phyloP scores from a whole-genome alignment of 53 echinoderm and acorn worm species.

The Crossaster papposus region DNA sequence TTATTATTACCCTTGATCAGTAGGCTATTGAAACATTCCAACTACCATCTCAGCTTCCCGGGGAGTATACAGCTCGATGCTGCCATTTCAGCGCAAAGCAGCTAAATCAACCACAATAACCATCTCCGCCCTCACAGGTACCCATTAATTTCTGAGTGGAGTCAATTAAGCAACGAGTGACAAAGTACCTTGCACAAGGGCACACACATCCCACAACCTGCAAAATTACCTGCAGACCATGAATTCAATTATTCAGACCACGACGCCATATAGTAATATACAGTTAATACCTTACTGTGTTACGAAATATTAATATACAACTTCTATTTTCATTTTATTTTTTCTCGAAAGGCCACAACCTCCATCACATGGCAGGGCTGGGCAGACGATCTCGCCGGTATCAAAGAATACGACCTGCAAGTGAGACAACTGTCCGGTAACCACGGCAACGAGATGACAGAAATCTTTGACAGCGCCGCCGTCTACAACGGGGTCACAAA shows the following conservation, averaged over 20 bases:
- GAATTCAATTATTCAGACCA: neutral
- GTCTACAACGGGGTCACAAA: neutral
- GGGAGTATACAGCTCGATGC: too few species aligned
- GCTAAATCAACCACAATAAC: too few species aligned
- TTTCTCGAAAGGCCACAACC: neutral
- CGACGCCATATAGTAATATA: neutral
- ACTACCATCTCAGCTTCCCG: too few species aligned
- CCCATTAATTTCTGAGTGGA: too few species aligned
- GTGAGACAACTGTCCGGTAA: conserved; percentile 21
- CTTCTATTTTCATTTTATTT: neutral
- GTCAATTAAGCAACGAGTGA: too few species aligned
- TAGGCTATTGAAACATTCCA: too few species aligned
- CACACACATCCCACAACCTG: too few species aligned
- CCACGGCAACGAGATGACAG: conserved; percentile 25
- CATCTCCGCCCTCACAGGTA: too few species aligned
- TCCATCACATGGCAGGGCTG: conserved; percentile 25
- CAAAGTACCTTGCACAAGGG: too few species aligned
- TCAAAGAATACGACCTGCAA: conserved; percentile 38
- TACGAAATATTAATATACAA: neutral
- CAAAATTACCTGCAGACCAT: too few species aligned
- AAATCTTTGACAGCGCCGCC: conserved; percentile 1
- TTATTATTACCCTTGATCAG: too few species aligned
- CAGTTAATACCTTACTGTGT: neutral
- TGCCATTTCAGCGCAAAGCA: too few species aligned
- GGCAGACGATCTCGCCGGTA: conserved; percentile 24